A percentile compares a stretch with the other conserved stretches of the same genome.
These are phyloP conservation scores for Brienomyrus brachyistius DNA, from an alignment of 2,113 vertebrate species.

Conservation along the genomic window DNA sequence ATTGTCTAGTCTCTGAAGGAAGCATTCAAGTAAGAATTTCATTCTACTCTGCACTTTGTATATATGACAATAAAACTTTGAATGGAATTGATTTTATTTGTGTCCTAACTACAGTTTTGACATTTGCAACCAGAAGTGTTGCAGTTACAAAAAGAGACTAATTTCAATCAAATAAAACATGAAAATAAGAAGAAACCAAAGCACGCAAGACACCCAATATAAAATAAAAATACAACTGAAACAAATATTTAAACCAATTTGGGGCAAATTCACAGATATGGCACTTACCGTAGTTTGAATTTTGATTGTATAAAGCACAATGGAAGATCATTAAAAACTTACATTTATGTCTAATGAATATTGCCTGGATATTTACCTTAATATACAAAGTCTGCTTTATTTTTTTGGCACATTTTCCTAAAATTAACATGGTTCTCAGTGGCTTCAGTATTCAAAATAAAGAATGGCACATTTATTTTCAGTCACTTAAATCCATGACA, in stretches of 20 bases:
- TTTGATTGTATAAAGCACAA: not conserved
- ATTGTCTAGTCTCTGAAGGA: too few relatives aligned
- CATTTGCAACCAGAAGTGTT: not conserved
- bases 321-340: not conserved
- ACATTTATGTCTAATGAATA: not conserved
- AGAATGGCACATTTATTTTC: not conserved
- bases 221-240: not conserved
- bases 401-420: not conserved
- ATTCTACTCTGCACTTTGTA: too few relatives aligned
- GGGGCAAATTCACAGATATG: not conserved
- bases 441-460: not conserved
- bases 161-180: not conserved
- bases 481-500: not conserved
- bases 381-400: not conserved
- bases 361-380: not conserved
- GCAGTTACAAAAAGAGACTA: not conserved
- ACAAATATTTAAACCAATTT: not conserved
- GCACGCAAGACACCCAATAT: not conserved
- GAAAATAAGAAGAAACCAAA: not conserved
- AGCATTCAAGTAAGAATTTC: too few relatives aligned
- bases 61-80: too few relatives aligned
- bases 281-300: not conserved
- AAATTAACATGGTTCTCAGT: not conserved
- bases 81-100: not conserved
- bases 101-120: not conserved